phyloP scores from a whole-genome alignment of 2,113 vertebrate genomes.

The Paedocypris sp. region DNA sequence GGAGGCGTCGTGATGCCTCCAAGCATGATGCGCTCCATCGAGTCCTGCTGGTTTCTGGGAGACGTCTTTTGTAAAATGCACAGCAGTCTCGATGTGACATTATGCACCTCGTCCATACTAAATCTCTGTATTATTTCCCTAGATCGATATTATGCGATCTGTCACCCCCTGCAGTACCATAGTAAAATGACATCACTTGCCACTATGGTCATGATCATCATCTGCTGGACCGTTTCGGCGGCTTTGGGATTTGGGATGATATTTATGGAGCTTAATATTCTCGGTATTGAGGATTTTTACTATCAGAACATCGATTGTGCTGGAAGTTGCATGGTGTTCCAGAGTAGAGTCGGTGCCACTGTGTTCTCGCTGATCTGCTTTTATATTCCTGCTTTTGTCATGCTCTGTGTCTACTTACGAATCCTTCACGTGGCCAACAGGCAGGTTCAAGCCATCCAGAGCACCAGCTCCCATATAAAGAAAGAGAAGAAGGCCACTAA shows the following conservation, averaged over 20 bases:
- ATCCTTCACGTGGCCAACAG: constrained; percentile 62
- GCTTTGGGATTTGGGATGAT: constrained; percentile 50
- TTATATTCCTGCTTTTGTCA: constrained; percentile 65
- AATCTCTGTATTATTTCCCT: constrained; percentile 70
- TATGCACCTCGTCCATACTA: constrained; percentile 70
- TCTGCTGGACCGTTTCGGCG: constrained; percentile 31
- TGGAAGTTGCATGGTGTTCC: constrained; percentile 61
- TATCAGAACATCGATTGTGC: constrained; percentile 45
- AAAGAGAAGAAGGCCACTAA: constrained; percentile 67
- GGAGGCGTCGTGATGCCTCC: constrained; percentile 70
- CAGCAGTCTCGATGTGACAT: constrained; percentile 59
- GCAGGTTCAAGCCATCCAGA: constrained; percentile 62
- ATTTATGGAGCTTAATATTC: constrained; percentile 65
- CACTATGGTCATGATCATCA: constrained; percentile 17
- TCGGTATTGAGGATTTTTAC: constrained; percentile 56
- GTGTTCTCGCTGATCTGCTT: constrained; percentile 61
- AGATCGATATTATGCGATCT: constrained; percentile 60
- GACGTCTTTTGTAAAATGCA: constrained; percentile 73
- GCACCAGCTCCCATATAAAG: constrained; percentile 32
- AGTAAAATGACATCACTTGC: constrained; percentile 23
- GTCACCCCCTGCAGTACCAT: constrained; percentile 32
- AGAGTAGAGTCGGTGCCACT: constrained; percentile 57
- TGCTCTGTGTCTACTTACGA: constrained; percentile 65
- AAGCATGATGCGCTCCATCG: constrained; percentile 69
- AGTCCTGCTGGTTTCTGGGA: constrained; percentile 72